Base-by-base conservation (phyloP, 2,888 invertebrate species). In the Dasypolia templi region DNA sequence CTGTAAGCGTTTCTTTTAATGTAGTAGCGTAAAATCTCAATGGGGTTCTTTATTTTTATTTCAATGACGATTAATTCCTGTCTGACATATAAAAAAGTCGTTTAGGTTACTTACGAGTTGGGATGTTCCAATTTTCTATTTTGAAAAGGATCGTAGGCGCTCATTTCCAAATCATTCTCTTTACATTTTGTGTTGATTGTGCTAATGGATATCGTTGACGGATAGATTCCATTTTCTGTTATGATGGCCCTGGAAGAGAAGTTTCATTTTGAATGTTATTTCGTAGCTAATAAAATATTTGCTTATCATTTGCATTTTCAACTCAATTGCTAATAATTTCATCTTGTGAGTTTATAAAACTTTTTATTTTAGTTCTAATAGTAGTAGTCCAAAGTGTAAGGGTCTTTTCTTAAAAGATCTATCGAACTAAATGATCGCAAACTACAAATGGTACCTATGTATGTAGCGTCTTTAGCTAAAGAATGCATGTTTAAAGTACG, bases 131-230 rank as follows among this genome's bases (percentile, higher is more conserved):
- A 83, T 88, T 96, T 94, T 87, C 96, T 93, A 71, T 95, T 94
- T 71, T 93, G 87, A 77, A 96, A 96, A 0, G 96, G 96, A 65
- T 96, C 95, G 70, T 95, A 95, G 0, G 86, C 85, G 70, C 85
- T 90, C 49, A 90, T 91, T 81, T 96, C 95, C 63, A 91, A 71
- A 53, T 94, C 93, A 74, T 91, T 89, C 61, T 92, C 90, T 91
- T 94, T 93, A 92, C 94, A 90, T 94, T 97, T 90, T 86, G 96
- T 92, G 86, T 95, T 94, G 79, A 96, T 94, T 86, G 96, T 95
- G 90, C 90, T 93, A 79, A 95, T 95, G 7, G 95, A 94, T 87
- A 94, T 93, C 46, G 94, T 94, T 14, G 96, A 96, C 51, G 96
- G 96, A 85, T 94, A 96, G 42, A 94, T 87, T 63, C 91, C 94